Conservation (phyloP, 2,113 vertebrate genomes). For the Nothobranchius kuhntae region DNA sequence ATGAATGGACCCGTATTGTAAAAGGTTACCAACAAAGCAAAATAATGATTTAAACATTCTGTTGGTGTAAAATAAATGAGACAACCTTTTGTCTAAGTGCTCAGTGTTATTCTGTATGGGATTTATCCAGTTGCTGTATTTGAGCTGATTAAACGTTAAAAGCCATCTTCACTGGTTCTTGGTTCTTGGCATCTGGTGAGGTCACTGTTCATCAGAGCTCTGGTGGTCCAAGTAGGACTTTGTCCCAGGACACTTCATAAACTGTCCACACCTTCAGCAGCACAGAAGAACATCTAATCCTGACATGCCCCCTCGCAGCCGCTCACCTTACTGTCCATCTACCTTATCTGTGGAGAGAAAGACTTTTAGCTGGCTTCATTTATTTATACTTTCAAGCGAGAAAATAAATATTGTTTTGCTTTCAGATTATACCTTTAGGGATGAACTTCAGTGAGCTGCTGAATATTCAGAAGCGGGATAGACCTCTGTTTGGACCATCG, state of each 20-base stretch:
- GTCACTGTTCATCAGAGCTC: slow-evolving; percentile 79
- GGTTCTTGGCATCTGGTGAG: slow-evolving; percentile 40
- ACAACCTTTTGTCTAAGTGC: neutral
- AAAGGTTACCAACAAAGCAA: too few species aligned
- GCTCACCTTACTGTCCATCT: slow-evolving; percentile 80
- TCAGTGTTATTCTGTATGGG: neutral
- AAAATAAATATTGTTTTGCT: neutral
- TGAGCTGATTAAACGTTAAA: slow-evolving; percentile 31
- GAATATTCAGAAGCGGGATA: slow-evolving; percentile 98
- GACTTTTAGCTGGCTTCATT: too few species aligned
- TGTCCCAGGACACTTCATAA: slow-evolving; percentile 85
- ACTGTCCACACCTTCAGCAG: slow-evolving; percentile 66
- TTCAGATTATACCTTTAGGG: slow-evolving; percentile 84
- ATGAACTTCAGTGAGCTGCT: slow-evolving; percentile 93
- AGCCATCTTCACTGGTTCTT: neutral
- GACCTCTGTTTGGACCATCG: slow-evolving; percentile 83
- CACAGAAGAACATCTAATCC: slow-evolving; percentile 23
- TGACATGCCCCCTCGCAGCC: neutral
- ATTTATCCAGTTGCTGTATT: neutral
- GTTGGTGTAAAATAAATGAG: neutral
- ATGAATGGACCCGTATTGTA: too few species aligned
- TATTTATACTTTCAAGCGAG: too few species aligned
- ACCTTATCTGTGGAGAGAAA: slow-evolving; percentile 72
- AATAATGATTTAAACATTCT: too few species aligned
- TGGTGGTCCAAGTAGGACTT: slow-evolving; percentile 78